Evolutionary conservation across 2,888 invertebrate genomes (phyloP).

Genomic region (Pyrrhia umbra): DNA sequence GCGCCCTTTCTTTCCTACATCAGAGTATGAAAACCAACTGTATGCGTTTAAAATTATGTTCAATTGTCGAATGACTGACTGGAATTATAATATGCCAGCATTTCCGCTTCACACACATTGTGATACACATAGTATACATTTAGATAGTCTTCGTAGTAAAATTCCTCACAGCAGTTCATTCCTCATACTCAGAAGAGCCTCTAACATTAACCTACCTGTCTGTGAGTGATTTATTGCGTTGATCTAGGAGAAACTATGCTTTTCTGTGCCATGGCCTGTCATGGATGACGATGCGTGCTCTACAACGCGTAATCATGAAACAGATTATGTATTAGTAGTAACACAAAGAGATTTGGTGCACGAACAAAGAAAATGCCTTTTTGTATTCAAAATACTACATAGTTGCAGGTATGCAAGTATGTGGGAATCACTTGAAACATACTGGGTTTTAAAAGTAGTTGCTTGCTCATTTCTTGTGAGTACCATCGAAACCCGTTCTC

Average conservation of each 20-base stretch:
- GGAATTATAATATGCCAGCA: conserved; percentile 3
- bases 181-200: background rate
- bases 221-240: conserved; percentile 2
- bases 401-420: conserved; percentile 1
- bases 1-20: conserved; percentile 29
- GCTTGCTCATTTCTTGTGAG: conserved; percentile 16
- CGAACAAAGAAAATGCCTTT: background rate
- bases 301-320: conserved; percentile 17
- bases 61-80: background rate
- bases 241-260: conserved; percentile 36
- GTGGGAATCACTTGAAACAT: conserved; percentile 12
- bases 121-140: background rate
- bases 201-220: background rate
- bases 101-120: conserved; percentile 15
- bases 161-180: background rate
- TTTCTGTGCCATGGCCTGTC: conserved; percentile 44
- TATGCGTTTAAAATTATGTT: background rate
- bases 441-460: conserved; percentile 9
- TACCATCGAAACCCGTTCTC: conserved; percentile 32
- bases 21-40: conserved; percentile 11
- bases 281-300: conserved; percentile 43
- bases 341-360: conserved; percentile 4
- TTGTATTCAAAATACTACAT: background rate
- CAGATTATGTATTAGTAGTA: conserved; percentile 35
- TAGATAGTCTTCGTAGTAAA: background rate